phyloP scores from a whole-genome alignment of 2,113 vertebrate species.

The Elephantulus edwardii region DNA sequence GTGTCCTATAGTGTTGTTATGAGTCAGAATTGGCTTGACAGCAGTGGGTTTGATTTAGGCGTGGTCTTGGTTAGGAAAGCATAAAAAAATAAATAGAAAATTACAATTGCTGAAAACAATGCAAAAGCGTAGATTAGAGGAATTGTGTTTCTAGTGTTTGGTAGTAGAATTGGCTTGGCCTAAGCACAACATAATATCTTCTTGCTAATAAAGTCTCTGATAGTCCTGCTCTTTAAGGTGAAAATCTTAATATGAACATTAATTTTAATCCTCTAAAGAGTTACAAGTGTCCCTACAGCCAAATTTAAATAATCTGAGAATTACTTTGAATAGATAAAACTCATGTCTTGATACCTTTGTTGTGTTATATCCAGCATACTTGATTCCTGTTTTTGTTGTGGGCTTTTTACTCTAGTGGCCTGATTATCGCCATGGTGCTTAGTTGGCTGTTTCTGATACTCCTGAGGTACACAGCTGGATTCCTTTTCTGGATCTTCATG shows the following conservation, averaged over 20 bases:
- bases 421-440: constrained; percentile 93
- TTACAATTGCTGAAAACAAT: not conserved
- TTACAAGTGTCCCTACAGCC: not conserved
- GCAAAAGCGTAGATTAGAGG: not conserved
- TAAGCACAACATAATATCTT: not conserved
- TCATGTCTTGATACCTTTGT: not conserved
- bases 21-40: not conserved
- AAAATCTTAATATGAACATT: not conserved
- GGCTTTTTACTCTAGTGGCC: constrained; percentile 84
- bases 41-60: not conserved
- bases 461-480: constrained; percentile 91
- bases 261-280: not conserved
- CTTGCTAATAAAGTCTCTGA: not conserved
- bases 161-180: not conserved
- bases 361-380: not conserved
- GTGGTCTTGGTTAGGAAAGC: not conserved
- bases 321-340: not conserved
- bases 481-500: constrained; percentile 94
- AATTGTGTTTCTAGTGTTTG: no score
- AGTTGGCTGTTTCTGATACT: constrained; percentile 94
- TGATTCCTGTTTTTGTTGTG: constrained; percentile 34
- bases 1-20: not conserved
- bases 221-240: not conserved
- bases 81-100: not conserved
- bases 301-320: not conserved